Percentiles rank a stretch among this genome's conserved stretches.
These are phyloP conservation scores for Fistularia commersonii DNA, from an alignment of 2,797 vertebrate species.

Conservation along the genomic window DNA sequence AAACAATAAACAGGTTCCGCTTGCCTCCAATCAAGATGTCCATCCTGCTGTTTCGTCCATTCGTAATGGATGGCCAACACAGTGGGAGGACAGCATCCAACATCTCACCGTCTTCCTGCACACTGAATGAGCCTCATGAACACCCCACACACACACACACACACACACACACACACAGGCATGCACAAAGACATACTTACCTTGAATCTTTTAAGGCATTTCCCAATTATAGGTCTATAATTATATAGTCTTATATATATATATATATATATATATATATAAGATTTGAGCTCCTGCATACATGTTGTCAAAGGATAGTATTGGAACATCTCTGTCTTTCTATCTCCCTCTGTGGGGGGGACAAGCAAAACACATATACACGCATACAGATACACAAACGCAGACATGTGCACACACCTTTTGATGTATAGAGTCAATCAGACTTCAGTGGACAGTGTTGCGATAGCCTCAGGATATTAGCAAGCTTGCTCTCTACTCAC, in stretches of 20 bases:
- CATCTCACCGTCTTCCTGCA: slow-evolving; percentile 46
- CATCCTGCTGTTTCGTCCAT: slow-evolving; percentile 51
- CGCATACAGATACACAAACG: background rate
- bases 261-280: background rate
- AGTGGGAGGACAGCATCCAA: slow-evolving; percentile 31
- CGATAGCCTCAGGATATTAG: slow-evolving; percentile 56
- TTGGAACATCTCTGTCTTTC: slow-evolving; percentile 3
- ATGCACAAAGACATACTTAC: background rate
- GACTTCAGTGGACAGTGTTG: slow-evolving; percentile 46
- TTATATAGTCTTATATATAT: too few relatives aligned
- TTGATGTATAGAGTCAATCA: slow-evolving; percentile 69
- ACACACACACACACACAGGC: too few relatives aligned
- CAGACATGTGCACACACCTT: slow-evolving; percentile 3
- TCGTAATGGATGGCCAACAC: slow-evolving; percentile 27
- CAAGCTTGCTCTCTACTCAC: slow-evolving; percentile 35
- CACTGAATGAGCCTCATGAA: slow-evolving; percentile 24
- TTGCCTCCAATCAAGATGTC: slow-evolving; percentile 54
- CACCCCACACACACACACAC: background rate
- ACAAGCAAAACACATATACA: too few relatives aligned
- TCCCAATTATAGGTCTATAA: slow-evolving; percentile 46
- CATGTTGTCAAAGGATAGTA: background rate
- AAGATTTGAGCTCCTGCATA: slow-evolving; percentile 15
- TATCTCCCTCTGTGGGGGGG: background rate
- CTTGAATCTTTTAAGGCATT: slow-evolving; percentile 24
- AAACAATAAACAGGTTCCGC: slow-evolving; percentile 59